Evolutionary conservation across 1,140 invertebrate species (phyloP).

Genomic region (Heliconius himera): DNA sequence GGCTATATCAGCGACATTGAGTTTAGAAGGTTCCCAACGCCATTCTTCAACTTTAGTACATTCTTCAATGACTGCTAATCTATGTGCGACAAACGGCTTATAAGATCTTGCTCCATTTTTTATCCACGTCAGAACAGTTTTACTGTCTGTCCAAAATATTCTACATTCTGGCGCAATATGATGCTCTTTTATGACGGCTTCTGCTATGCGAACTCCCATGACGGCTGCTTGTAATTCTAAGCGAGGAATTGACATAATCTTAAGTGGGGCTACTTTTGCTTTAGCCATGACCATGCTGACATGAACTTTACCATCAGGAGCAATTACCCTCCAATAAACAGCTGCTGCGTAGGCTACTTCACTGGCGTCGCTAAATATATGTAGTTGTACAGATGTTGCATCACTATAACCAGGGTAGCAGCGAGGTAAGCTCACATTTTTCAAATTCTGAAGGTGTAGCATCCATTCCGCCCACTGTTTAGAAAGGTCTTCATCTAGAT

Average conservation of each 20-base stretch:
- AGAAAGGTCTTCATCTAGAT: slow-evolving; percentile 17
- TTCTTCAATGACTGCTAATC: slow-evolving; percentile 52
- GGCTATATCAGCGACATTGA: slow-evolving; percentile 20
- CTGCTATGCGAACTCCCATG: slow-evolving; percentile 43
- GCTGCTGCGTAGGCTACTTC: not conserved
- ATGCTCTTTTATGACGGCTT: slow-evolving; percentile 31
- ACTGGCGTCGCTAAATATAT: slow-evolving; percentile 41
- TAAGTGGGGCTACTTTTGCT: slow-evolving; percentile 35
- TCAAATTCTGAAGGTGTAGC: not conserved
- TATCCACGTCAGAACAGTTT: slow-evolving; percentile 35
- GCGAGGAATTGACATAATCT: slow-evolving; percentile 30
- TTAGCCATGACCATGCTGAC: slow-evolving; percentile 25
- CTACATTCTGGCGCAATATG: not conserved
- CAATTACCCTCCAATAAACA: slow-evolving; percentile 24
- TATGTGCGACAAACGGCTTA: slow-evolving; percentile 59
- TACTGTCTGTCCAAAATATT: slow-evolving; percentile 40
- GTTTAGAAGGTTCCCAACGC: slow-evolving; percentile 35
- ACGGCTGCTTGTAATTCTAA: slow-evolving; percentile 38
- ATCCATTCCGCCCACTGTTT: slow-evolving; percentile 21
- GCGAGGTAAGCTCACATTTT: slow-evolving; percentile 10
- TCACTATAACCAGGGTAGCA: not conserved
- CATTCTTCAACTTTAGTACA: slow-evolving; percentile 45
- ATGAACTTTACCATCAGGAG: not conserved
- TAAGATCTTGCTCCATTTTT: slow-evolving; percentile 27
- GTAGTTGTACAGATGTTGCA: slow-evolving; percentile 25